A percentile compares a stretch with the other conserved stretches of the same genome.
Evolutionary conservation across 2,797 vertebrate genomes (phyloP).

Genomic region (Ficedula albicollis): DNA sequence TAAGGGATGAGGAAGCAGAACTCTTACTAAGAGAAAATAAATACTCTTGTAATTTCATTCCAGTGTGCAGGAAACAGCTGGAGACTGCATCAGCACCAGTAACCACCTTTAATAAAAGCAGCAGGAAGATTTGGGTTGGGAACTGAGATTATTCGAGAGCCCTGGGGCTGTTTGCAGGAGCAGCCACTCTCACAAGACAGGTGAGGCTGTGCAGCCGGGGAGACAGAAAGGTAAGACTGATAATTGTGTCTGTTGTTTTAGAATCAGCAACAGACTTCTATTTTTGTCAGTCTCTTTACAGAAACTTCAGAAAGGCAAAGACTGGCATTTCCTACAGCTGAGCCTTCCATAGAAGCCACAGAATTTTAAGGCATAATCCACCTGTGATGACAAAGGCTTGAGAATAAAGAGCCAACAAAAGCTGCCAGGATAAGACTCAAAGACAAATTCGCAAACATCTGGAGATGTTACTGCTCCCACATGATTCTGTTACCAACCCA

Average conservation of each 20-base stretch:
- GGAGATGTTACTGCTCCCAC: neutral
- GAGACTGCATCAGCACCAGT: neutral
- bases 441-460: neutral
- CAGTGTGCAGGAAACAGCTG: neutral
- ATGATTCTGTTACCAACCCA: neutral
- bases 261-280: neutral
- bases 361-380: neutral
- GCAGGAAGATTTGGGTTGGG: neutral
- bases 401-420: neutral
- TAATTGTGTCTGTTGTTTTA: neutral
- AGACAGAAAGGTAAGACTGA: neutral
- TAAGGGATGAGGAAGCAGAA: neutral
- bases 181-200: neutral
- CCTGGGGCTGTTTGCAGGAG: neutral
- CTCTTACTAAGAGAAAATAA: neutral
- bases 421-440: neutral
- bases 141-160: neutral
- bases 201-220: neutral
- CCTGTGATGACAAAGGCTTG: neutral
- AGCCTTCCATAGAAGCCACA: neutral
- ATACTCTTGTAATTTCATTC: neutral
- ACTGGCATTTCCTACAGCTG: neutral
- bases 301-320: neutral
- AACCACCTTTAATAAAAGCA: neutral
- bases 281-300: neutral